Evolutionary conservation across 2,888 invertebrate genomes (phyloP), one percentile per base, ranked within the genome.

Genomic region (Athalia rosae): DNA sequence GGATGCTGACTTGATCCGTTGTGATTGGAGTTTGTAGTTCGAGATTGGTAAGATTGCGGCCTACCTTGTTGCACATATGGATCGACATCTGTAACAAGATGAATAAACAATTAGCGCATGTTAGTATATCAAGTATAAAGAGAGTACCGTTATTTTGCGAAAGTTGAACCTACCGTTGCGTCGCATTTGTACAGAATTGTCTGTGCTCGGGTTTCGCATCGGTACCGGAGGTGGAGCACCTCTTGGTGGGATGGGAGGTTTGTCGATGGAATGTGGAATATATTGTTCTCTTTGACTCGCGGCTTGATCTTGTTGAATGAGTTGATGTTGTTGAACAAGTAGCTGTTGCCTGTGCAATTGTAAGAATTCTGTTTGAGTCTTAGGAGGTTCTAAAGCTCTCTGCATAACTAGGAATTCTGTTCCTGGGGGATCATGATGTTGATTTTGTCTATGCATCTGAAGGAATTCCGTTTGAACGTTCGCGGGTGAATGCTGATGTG

Each of bases 141-240:
- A 50, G 11, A 5, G 5, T 5, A 58, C 58, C 13, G 13, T 5
- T 13, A 58, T 7, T 69, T 77, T 43, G 13, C 28, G 28, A 28
- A 58, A 58, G 66, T 73, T 41, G 67, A 67, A 66, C 78, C 58
- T 83, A 89, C 89, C 89, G 76, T 87, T 89, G 28, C 88, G 86
- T 81, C 87, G 84, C 47, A 85, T 83, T 74, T 84, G 87, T 8
- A 85, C 67, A 58, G 88, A 81, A 80, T 87, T 88, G 78, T 91
- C 91, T 0, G 89, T 87, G 48, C 89, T 90, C 0, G 91, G 90
- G 8, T 91, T 88, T 76, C 91, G 85, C 8, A 88, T 86, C 0
- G 92, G 93, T 76, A 92, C 89, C 56, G 92, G 92, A 7, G 93
- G 93, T 8, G 93, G 92, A 13, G 92, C 92, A 7, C 92, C 92